phyloP scores from a whole-genome alignment of 2,113 vertebrate species.

The Pycnonotus jocosus region DNA sequence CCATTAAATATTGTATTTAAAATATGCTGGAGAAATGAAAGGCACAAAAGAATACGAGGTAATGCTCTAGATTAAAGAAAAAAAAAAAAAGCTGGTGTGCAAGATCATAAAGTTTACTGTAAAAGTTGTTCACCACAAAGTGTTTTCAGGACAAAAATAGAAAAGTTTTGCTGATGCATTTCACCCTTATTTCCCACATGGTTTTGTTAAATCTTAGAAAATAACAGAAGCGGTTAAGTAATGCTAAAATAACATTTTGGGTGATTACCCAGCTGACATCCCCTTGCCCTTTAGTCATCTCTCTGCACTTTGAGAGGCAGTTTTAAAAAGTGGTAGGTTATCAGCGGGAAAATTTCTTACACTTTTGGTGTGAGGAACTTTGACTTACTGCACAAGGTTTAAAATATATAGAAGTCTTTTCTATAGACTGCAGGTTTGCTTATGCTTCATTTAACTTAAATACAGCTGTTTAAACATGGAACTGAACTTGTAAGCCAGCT shows the following conservation, averaged over 20 bases:
- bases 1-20: background rate
- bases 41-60: background rate
- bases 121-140: background rate
- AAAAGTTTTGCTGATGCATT: background rate
- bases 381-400: background rate
- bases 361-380: background rate
- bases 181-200: background rate
- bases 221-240: background rate
- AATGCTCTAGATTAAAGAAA: background rate
- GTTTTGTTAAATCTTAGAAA: background rate
- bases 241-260: background rate
- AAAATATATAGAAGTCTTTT: background rate
- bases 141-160: background rate
- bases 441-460: slow-evolving; percentile 31
- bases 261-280: background rate
- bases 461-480: background rate
- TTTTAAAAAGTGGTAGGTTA: background rate
- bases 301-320: background rate
- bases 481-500: background rate
- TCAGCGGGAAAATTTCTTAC: background rate
- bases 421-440: background rate
- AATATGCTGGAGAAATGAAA: background rate
- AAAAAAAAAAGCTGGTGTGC: background rate
- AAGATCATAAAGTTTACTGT: background rate
- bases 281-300: background rate